Evolutionary conservation across 2,113 vertebrate species (phyloP), one percentile per base, ranked within the genome.

Genomic region (Trematocara stigmaticum): DNA sequence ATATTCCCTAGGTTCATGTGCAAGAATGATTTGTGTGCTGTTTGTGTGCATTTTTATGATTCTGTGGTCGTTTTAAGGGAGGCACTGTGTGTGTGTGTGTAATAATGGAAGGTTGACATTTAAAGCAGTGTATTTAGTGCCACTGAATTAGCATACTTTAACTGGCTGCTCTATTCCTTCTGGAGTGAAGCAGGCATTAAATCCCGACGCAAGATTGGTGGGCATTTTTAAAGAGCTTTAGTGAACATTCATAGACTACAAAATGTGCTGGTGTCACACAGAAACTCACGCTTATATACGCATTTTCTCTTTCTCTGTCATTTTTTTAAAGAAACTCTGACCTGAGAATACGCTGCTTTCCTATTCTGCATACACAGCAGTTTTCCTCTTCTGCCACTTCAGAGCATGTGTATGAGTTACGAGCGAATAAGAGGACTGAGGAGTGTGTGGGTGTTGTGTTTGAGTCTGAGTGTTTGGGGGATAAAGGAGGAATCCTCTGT

Each of bases 111-210:
- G 91, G 91, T 91, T 95, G 95, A 95, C 93, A 95, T 96, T 96
- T 94, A 94, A 95, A 94, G 91, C 94, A 91, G 93, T 92, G 83
- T 95, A 92, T 92, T 94, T 94, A 94, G 95, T 93, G 93, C 84
- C 90, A 88, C 85, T 87, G 94, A 93, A 95, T 96, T 95, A 95
- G 89, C 94, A 94, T 95, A 95, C 88, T 96, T 94, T 95, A 96
- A 93, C 93, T 91, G 94, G 91, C 90, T 92, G 91, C 79, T 89
- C 91, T 87, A 29, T 90, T 89, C 89, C 88, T 94, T 90, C 89
- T 85, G 79, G 88, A 91, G 81, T 74, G 88, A 82, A 87, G 90
- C 85, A 18, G 88, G 87, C 89, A 93, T 95, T 95, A 94, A 94
- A 96, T 93, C 92, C 90, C 79, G 40, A 91, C 49, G 61, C 84